Percentiles rank a stretch among this genome's conserved stretches.
These are phyloP conservation scores for Battus philenor DNA, from an alignment of 1,140 invertebrate genomes.

Conservation along the genomic window DNA sequence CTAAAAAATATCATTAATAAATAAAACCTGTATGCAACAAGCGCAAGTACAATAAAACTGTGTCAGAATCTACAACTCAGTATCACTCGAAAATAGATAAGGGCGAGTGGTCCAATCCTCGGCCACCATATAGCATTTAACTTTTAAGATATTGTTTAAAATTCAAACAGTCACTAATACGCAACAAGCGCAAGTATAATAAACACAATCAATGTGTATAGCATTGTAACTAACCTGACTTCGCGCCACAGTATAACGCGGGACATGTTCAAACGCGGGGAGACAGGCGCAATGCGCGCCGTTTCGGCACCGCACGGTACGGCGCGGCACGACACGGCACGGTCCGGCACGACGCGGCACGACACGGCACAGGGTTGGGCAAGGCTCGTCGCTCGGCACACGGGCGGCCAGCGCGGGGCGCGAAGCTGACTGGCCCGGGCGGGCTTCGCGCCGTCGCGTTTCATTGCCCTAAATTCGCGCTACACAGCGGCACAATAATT, in stretches of 20 bases:
- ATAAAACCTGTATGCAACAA: too few species aligned
- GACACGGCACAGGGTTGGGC: constrained; percentile 16
- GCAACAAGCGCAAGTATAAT: constrained; percentile 5
- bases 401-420: constrained; percentile 45
- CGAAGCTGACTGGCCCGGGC: constrained; percentile 45
- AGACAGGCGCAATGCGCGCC: constrained; percentile 16
- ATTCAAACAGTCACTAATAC: constrained; percentile 1
- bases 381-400: constrained; percentile 20
- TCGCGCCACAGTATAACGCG: constrained; percentile 37
- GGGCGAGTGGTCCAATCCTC: too few species aligned
- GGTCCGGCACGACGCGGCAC: constrained; percentile 22
- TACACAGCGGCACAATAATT: constrained; percentile 66
- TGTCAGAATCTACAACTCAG: too few species aligned
- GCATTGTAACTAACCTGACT: constrained; percentile 20
- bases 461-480: constrained; percentile 71
- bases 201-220: constrained; percentile 4
- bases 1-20: too few species aligned
- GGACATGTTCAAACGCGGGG: constrained; percentile 19
- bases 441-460: constrained; percentile 52
- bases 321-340: constrained; percentile 19
- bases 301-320: constrained; percentile 19
- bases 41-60: too few species aligned
- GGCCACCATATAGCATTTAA: constrained; percentile 1
- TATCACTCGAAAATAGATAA: too few species aligned
- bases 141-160: neutral